phyloP scores from a whole-genome alignment of 2,888 invertebrate genomes.

The Dromius quadrimaculatus region DNA sequence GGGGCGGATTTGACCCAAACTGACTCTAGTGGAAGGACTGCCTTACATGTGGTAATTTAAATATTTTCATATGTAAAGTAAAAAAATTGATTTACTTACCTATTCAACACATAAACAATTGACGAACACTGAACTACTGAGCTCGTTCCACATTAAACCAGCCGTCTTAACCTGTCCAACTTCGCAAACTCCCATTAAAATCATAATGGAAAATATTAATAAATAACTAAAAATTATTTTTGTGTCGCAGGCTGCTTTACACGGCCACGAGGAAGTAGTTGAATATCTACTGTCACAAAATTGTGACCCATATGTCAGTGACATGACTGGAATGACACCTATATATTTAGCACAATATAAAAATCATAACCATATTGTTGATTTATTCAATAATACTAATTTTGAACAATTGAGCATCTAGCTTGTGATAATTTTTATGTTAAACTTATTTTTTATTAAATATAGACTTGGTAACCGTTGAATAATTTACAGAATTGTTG shows the following conservation, averaged over 20 bases:
- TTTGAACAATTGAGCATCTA: constrained; percentile 47
- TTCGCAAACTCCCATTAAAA: too few species aligned
- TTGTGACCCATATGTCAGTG: constrained; percentile 65
- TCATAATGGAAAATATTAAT: too few species aligned
- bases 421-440: constrained; percentile 6
- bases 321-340: constrained; percentile 71
- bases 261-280: constrained; percentile 68
- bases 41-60: constrained; percentile 73
- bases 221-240: too few species aligned
- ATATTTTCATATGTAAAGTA: background rate
- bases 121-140: too few species aligned
- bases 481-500: too few species aligned
- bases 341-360: constrained; percentile 68
- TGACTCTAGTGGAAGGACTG: constrained; percentile 76
- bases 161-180: too few species aligned
- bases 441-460: constrained; percentile 11
- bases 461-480: too few species aligned
- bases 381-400: constrained; percentile 54
- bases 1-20: constrained; percentile 75
- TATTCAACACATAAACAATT: too few species aligned
- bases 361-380: constrained; percentile 55
- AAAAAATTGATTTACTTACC: too few species aligned
- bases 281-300: constrained; percentile 69
- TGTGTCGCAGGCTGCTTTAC: constrained; percentile 75
- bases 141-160: too few species aligned